These are phyloP conservation scores for Pseudochirops cupreus DNA, from an alignment of 2,797 vertebrate genomes.

Conservation along the genomic window DNA sequence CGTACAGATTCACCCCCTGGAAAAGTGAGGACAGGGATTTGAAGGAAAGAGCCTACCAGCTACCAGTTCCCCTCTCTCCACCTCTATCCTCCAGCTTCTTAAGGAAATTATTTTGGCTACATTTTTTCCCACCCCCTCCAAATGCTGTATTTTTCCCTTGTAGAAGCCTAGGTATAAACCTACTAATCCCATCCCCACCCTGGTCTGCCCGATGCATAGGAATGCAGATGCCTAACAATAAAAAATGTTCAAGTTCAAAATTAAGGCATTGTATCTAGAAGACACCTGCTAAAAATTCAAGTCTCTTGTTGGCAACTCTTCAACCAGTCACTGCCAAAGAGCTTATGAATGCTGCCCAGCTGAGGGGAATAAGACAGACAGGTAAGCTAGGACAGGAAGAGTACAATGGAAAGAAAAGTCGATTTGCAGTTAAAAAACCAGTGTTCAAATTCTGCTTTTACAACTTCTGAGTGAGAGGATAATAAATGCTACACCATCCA, in stretches of 20 bases:
- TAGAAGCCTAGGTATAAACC: neutral
- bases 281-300: neutral
- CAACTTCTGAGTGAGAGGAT: neutral
- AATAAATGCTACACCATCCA: neutral
- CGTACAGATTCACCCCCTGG: conserved; percentile 97
- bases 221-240: neutral
- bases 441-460: neutral
- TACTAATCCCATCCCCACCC: neutral
- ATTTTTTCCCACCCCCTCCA: neutral
- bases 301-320: neutral
- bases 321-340: neutral
- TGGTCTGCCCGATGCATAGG: neutral
- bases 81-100: neutral
- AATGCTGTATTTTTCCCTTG: neutral
- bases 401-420: neutral
- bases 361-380: neutral
- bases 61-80: neutral
- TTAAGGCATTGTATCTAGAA: neutral
- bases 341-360: neutral
- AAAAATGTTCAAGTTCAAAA: neutral
- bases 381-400: too few relatives aligned
- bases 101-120: neutral
- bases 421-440: neutral
- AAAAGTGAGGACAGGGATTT: conserved; percentile 48
- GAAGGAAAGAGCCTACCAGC: neutral